Evolutionary conservation across 2,888 invertebrate species (phyloP).

Genomic region (Aelia acuminata): DNA sequence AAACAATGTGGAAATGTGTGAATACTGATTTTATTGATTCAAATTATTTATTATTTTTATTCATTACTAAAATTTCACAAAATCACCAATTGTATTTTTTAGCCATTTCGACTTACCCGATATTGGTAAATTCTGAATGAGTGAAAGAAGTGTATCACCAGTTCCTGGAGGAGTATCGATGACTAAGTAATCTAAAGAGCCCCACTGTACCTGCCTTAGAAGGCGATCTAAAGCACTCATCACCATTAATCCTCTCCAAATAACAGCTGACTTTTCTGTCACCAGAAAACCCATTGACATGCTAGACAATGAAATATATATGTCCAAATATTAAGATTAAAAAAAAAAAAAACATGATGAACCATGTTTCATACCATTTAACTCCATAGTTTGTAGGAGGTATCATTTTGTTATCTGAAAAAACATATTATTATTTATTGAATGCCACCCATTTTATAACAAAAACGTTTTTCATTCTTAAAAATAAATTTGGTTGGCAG

Average conservation of each 20-base stretch:
- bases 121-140: slow-evolving; percentile 90
- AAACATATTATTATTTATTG: not conserved
- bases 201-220: slow-evolving; percentile 90
- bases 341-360: not conserved
- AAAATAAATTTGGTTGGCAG: too few species aligned
- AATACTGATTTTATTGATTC: too few species aligned
- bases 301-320: slow-evolving; percentile 71
- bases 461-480: not conserved
- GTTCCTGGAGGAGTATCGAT: slow-evolving; percentile 98
- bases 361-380: slow-evolving; percentile 79
- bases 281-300: slow-evolving; percentile 97
- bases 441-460: not conserved
- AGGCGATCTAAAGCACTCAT: slow-evolving; percentile 94
- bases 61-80: not conserved
- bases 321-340: not conserved
- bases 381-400: slow-evolving; percentile 92
- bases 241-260: slow-evolving; percentile 97
- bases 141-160: slow-evolving; percentile 93
- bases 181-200: slow-evolving; percentile 86
- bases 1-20: too few species aligned
- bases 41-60: too few species aligned
- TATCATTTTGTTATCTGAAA: slow-evolving; percentile 82
- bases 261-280: slow-evolving; percentile 85
- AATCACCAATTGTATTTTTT: not conserved
- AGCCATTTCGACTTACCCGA: slow-evolving; percentile 73